Evolutionary conservation across 2,113 vertebrate genomes (phyloP).

Genomic region (Phyllostomus hastatus): DNA sequence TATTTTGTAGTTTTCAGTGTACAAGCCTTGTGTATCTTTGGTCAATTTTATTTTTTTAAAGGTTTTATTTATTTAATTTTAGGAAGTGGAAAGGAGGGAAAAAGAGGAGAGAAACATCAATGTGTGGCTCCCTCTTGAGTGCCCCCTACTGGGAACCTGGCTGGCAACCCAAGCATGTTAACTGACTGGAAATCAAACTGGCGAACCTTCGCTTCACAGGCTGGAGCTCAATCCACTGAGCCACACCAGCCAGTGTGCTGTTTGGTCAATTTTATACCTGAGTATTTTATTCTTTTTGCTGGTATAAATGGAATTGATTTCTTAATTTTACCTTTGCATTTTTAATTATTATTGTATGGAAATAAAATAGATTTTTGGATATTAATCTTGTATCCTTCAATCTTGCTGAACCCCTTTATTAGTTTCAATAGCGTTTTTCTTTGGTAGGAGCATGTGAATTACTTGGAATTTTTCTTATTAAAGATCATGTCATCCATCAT

Average conservation of each 20-base stretch:
- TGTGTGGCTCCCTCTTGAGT: too few relatives aligned
- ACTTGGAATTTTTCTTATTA: not conserved
- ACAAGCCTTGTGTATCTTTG: not conserved
- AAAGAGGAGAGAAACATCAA: too few relatives aligned
- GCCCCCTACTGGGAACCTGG: too few relatives aligned
- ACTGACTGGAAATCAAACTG: too few relatives aligned
- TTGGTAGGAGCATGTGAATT: not conserved
- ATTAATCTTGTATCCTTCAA: not conserved
- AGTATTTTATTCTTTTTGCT: not conserved
- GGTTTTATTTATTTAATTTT: too few relatives aligned
- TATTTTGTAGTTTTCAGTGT: not conserved
- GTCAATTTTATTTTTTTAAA: not conserved
- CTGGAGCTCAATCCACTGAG: too few relatives aligned
- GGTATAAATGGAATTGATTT: not conserved
- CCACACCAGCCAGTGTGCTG: too few relatives aligned
- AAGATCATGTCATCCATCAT: not conserved
- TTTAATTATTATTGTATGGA: not conserved
- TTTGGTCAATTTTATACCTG: not conserved
- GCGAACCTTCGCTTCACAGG: too few relatives aligned
- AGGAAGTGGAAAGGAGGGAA: too few relatives aligned
- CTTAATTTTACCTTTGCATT: not conserved
- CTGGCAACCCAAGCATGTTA: too few relatives aligned
- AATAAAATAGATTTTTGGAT: not conserved
- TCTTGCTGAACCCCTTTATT: not conserved
- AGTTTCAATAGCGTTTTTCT: not conserved